phyloP scores from a whole-genome alignment of 2,888 invertebrate genomes.

The Dryobotodes eremita region DNA sequence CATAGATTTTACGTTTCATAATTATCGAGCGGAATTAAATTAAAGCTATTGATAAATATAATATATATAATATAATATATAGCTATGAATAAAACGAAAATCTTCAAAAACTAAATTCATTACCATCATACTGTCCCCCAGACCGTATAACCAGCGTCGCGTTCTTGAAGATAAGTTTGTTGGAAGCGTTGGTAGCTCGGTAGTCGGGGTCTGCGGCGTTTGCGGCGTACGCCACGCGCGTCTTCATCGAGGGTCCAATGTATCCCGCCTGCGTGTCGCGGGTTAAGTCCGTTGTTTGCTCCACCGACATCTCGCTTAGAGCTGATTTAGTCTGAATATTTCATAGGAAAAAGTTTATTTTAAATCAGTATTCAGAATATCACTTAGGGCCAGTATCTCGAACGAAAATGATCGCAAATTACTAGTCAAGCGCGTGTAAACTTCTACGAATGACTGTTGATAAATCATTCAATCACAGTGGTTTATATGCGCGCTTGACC shows the following conservation, averaged over 20 bases:
- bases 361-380: too few species aligned
- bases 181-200: constrained; percentile 92
- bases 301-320: constrained; percentile 94
- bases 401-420: too few species aligned
- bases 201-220: constrained; percentile 98
- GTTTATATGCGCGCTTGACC: too few species aligned
- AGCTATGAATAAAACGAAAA: too few species aligned
- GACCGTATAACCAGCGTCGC: constrained; percentile 97
- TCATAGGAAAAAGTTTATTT: not conserved
- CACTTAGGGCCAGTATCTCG: not conserved
- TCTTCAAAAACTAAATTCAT: not conserved
- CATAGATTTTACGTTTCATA: not conserved
- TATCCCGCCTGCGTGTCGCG: constrained; percentile 94
- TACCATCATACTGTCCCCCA: constrained; percentile 97
- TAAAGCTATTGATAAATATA: not conserved
- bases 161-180: constrained; percentile 92
- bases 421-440: too few species aligned
- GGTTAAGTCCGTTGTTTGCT: constrained; percentile 93
- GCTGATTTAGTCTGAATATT: constrained; percentile 80
- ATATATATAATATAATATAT: too few species aligned
- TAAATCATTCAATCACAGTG: too few species aligned
- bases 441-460: too few species aligned
- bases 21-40: not conserved
- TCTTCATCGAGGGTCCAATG: constrained; percentile 95
- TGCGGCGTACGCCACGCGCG: constrained; percentile 96